A percentile compares a stretch with the other conserved stretches of the same genome.
Evolutionary conservation across 2,113 vertebrate genomes (phyloP).

Genomic region (Todiramphus chloris): DNA sequence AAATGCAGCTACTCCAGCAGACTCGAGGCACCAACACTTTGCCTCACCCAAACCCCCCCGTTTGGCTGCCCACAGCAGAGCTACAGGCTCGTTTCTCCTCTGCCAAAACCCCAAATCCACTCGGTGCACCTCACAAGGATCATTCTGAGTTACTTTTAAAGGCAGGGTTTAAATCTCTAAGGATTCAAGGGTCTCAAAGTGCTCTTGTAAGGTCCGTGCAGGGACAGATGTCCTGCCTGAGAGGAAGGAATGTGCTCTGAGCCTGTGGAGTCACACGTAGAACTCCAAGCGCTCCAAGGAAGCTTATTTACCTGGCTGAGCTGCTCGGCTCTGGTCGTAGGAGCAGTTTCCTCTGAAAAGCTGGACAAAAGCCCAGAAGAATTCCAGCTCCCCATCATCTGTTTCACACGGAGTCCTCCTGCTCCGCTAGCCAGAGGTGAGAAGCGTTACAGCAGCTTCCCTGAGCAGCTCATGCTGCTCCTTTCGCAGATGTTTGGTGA

Average conservation of each 20-base stretch:
- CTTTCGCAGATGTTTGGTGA: neutral
- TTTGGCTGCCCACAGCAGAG: neutral
- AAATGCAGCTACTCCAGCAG: neutral
- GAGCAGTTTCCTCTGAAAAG: neutral
- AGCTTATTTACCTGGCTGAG: neutral
- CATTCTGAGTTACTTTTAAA: neutral
- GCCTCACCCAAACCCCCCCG: neutral
- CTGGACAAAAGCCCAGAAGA: neutral
- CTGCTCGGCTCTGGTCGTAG: neutral
- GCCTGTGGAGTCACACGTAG: neutral
- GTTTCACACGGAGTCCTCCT: neutral
- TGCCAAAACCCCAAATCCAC: neutral
- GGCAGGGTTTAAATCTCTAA: neutral
- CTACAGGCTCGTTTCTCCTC: neutral
- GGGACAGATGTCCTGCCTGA: neutral
- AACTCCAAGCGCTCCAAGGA: neutral
- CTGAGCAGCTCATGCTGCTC: neutral
- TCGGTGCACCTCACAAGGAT: rapidly evolving
- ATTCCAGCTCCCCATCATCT: neutral
- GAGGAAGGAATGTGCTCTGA: neutral
- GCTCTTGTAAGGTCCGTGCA: neutral
- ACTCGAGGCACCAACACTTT: neutral
- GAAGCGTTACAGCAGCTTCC: neutral
- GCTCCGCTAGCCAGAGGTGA: neutral
- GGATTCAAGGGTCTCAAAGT: neutral